Base-by-base conservation (phyloP, 2,888 invertebrate species). In the Diaperis boleti region DNA sequence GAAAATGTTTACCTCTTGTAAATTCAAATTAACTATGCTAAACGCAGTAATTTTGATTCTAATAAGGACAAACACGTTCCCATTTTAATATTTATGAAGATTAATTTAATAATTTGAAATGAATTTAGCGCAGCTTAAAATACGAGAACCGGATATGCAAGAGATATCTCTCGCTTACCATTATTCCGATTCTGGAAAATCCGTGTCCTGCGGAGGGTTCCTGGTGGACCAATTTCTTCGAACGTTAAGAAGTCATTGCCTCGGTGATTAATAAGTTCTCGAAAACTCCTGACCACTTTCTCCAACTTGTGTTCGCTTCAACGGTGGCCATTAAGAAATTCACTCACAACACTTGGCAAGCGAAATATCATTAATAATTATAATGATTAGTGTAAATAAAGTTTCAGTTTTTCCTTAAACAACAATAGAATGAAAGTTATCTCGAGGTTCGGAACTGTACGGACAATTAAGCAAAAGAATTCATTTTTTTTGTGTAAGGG, bases 231-330 rank as follows among this genome's bases (percentile, higher is more conserved):
- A 31, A 37, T 31, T 71, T 70, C 72, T 70, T 71, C 64, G 66
- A 70, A 72, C 70, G 37, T 66, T 66, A 63, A 71, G 73, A 75
- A 77, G 76, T 78, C 78, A 77, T 76, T 78, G 78, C 69, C 74
- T 73, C 60, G 65, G 55, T 72, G 70, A 71, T 72, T 74, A 74
- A 77, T 74, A 77, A 74, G 75, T 80, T 79, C 78, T 79, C 78
- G 78, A 79, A 79, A 78, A 78, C 67, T 76, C 71, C 72, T 59
- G 72, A 73, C 71, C 74, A 79, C 80, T 80, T 80, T 80, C 79
- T 79, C 80, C 74, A 49, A 56, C 59, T 64, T 62, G 57, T 59
- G 62, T 57, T 69, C 69, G 69, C 66, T 75, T 76, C 74, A 75
- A 75, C 73, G 75, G 74, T 72, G 71, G 67, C 60, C 50, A 60